Evolutionary conservation across 1,140 invertebrate species (phyloP).

Genomic region (Hyles vespertilio): DNA sequence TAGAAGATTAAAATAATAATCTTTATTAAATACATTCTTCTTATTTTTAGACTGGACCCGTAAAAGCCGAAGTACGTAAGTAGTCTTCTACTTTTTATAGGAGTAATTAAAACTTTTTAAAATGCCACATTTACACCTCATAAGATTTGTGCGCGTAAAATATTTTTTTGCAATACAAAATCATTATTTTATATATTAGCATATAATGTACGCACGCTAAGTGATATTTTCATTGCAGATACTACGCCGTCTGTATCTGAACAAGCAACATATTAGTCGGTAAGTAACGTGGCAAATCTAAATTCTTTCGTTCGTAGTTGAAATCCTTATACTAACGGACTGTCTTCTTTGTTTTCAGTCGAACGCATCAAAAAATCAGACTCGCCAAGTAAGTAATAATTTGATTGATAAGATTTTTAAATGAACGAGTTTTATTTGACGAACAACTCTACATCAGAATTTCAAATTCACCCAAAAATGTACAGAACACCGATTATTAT

Average conservation of each 20-base stretch:
- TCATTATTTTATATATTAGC: too few relatives aligned
- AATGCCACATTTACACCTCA: too few relatives aligned
- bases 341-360: conserved; percentile 21
- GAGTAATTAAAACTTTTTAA: too few relatives aligned
- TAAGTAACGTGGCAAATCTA: conserved; percentile 10
- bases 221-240: conserved; percentile 18
- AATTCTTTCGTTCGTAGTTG: too few relatives aligned
- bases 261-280: conserved; percentile 39
- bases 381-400: conserved; percentile 17
- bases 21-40: not conserved
- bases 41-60: conserved; percentile 4
- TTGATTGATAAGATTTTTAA: not conserved
- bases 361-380: conserved; percentile 30
- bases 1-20: not conserved
- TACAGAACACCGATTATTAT: too few relatives aligned
- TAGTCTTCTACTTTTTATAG: not conserved
- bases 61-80: conserved; percentile 6
- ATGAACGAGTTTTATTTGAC: not conserved
- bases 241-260: conserved; percentile 13
- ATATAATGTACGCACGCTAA: too few relatives aligned
- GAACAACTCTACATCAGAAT: too few relatives aligned
- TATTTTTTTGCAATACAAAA: too few relatives aligned
- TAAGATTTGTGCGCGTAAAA: too few relatives aligned
- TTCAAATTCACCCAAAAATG: too few relatives aligned
- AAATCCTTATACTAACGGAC: not conserved